Evolutionary conservation across 2,113 vertebrate genomes (phyloP), one percentile per base, ranked within the genome.

Genomic region (Trochalopteron elliotii): DNA sequence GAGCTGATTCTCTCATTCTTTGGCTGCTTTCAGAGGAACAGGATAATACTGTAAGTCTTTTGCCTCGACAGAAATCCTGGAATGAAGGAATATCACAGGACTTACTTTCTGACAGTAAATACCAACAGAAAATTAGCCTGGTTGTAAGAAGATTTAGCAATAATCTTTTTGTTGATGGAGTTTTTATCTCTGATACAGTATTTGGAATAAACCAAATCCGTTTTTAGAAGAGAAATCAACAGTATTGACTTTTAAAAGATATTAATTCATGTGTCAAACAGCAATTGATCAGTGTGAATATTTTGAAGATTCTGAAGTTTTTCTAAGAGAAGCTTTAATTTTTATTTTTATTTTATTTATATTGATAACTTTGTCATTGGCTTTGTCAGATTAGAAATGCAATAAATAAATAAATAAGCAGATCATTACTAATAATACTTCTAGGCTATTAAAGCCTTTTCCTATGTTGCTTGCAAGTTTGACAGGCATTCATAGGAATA

Each of bases 161-260:
- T 88, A 70, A 53, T 83, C 16, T 77, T 83, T 94, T 89, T 71
- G 72, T 75, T 93, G 83, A 65, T 67, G 49, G 52, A 76, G 21
- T 83, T 87, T 95, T 83, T 90, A 24, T 93, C 88, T 94, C 60
- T 56, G 61, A 37, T 83, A 72, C 22, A 47, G 31, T 80, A 61
- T 96, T 93, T 80, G 12, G 55, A 93, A 94, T 94, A 78, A 94
- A 80, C 47, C 50, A 91, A 85, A 77, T 79, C 59, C 64, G 31
- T 47, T 42, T 93, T 94, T 94, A 53, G 20, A 14, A 85, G 44
- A 93, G 11, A 74, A 87, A 67, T 85, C 82, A 92, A 64, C 50
- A 93, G 49, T 74, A 67, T 44, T 93, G 86, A 83, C 47, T 70
- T 89, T 75, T 75, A 64, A 69, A 93, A 93, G 37, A 82, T 59